These are phyloP conservation scores for Oreochromis tanganicae DNA, from an alignment of 2,113 vertebrate genomes.

Conservation along the genomic window DNA sequence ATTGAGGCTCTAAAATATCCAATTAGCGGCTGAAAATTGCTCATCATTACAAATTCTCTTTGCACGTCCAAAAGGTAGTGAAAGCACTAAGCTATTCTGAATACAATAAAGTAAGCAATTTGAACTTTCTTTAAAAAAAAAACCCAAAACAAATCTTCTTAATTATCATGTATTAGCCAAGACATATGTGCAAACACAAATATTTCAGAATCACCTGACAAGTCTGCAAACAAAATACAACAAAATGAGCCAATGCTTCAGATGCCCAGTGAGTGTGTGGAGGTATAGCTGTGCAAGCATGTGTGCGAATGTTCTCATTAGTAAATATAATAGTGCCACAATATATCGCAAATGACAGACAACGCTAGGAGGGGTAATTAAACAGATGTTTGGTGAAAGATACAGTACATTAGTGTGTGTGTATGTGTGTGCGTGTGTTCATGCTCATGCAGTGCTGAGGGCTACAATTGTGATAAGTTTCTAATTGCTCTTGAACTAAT, in stretches of 20 bases:
- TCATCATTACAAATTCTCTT: not conserved
- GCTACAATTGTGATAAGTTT: slow-evolving; percentile 11
- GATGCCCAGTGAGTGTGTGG: not conserved
- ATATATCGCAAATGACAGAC: slow-evolving; percentile 37
- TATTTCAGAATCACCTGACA: not conserved
- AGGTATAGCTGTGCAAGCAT: not conserved
- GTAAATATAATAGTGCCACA: slow-evolving; percentile 39
- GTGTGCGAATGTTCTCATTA: slow-evolving; percentile 21
- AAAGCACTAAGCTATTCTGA: not conserved
- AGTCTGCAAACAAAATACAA: not conserved
- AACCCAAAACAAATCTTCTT: not conserved
- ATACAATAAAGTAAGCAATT: not conserved
- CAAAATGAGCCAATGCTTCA: not conserved
- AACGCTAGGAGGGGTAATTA: slow-evolving; percentile 31
- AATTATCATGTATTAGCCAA: not conserved
- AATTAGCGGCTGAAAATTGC: not conserved
- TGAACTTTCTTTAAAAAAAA: not conserved
- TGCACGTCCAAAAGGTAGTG: not conserved
- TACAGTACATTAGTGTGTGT: not conserved
- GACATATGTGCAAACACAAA: not conserved
- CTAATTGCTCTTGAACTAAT: slow-evolving; percentile 45
- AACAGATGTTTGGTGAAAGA: slow-evolving; percentile 46
- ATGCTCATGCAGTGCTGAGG: not conserved
- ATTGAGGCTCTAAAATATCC: not conserved
- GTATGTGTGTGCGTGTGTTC: not conserved